A percentile compares a stretch with the other conserved stretches of the same genome.
Conservation (phyloP, 2,888 invertebrate genomes). For the Mayetiola destructor region DNA sequence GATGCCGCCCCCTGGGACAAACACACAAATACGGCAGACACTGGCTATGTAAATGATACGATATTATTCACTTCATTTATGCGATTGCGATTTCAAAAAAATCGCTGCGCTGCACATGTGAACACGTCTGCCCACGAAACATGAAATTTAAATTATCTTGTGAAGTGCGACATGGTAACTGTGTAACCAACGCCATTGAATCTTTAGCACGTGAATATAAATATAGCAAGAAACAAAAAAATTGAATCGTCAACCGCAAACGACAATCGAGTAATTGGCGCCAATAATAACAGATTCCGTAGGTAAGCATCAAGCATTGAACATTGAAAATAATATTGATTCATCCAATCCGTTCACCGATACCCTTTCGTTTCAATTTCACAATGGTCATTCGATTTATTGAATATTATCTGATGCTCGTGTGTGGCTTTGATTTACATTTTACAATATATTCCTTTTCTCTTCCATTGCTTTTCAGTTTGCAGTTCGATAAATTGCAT, state of each 20-base stretch:
- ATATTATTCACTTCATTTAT: conserved; percentile 11
- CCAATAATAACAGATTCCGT: conserved; percentile 9
- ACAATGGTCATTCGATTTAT: background rate
- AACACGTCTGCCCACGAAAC: background rate
- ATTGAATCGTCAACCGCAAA: conserved; percentile 9
- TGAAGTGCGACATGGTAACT: conserved; percentile 5
- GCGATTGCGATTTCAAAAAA: background rate
- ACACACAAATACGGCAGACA: too few species aligned
- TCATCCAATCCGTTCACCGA: background rate
- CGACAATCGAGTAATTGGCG: conserved; percentile 12
- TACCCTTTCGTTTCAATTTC: background rate
- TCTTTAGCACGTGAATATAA: background rate
- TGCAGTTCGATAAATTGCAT: too few species aligned
- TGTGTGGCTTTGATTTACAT: conserved; percentile 12
- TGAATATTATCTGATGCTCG: conserved; percentile 7
- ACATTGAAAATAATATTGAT: too few species aligned
- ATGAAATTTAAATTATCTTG: conserved; percentile 11
- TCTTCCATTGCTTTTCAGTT: too few species aligned
- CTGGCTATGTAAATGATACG: conserved; percentile 10
- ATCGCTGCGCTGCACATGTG: conserved; percentile 1
- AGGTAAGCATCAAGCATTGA: too few species aligned
- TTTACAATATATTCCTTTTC: background rate
- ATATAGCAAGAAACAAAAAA: background rate
- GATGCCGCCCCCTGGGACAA: too few species aligned
- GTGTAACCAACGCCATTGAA: background rate